These are phyloP conservation scores for Acipenser ruthenus DNA, from an alignment of 2,797 vertebrate genomes.

Conservation along the genomic window DNA sequence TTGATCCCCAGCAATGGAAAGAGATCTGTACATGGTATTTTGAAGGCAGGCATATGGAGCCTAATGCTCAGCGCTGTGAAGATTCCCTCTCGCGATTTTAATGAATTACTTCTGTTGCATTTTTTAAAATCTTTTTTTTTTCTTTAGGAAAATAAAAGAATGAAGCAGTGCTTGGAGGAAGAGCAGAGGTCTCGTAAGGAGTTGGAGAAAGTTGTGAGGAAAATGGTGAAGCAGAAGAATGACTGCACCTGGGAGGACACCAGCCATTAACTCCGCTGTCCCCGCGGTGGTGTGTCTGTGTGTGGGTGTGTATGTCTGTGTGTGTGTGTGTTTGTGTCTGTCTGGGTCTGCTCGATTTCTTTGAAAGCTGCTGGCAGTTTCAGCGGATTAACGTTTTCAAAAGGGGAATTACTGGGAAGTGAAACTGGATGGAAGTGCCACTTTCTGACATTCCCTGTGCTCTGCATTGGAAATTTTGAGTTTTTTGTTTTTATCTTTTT, in stretches of 20 bases:
- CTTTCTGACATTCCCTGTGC: neutral
- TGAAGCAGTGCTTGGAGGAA: slow-evolving; percentile 94
- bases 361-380: slow-evolving; percentile 28
- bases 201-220: slow-evolving; percentile 83
- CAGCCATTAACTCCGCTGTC: slow-evolving; percentile 51
- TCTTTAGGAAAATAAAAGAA: slow-evolving; percentile 85
- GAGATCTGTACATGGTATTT: no score
- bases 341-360: slow-evolving; percentile 38
- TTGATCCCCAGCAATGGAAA: no score
- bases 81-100: no score
- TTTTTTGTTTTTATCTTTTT: neutral
- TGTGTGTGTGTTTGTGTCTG: slow-evolving; percentile 23
- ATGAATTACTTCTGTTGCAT: neutral
- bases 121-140: neutral
- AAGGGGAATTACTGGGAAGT: slow-evolving; percentile 28
- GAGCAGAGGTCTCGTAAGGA: slow-evolving; percentile 92
- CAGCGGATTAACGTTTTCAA: slow-evolving; percentile 25
- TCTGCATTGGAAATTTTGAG: no score
- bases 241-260: slow-evolving; percentile 79
- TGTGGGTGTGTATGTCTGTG: slow-evolving; percentile 17
- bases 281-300: slow-evolving; percentile 14
- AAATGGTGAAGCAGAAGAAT: slow-evolving; percentile 86
- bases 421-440: slow-evolving; percentile 20
- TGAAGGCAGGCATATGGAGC: no score
- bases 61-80: no score